Evolutionary conservation across 1,140 invertebrate species (phyloP).

Genomic region (Geopemphigus sp.): DNA sequence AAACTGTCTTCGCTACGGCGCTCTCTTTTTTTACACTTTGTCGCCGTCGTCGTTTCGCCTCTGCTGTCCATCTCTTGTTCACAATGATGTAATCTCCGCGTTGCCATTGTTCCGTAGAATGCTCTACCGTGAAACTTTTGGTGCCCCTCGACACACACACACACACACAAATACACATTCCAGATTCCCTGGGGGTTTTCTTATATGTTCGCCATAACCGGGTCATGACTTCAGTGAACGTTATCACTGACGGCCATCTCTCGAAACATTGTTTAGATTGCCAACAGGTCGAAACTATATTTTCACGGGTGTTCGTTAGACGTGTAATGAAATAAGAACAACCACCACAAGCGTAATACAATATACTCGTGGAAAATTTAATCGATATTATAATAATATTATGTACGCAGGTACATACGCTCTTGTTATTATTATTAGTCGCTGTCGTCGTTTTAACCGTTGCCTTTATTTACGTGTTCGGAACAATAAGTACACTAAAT

Average conservation of each 20-base stretch:
- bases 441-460: too few relatives aligned
- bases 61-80: neutral
- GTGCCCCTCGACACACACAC: neutral
- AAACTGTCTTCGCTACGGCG: neutral
- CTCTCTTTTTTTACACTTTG: slow-evolving; percentile 2
- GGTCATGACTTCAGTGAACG: neutral
- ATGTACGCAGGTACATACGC: too few relatives aligned
- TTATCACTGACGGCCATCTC: slow-evolving; percentile 31
- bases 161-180: neutral
- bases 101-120: neutral
- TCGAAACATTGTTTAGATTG: neutral
- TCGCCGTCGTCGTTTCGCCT: neutral
- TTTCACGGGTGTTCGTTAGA: neutral
- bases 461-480: too few relatives aligned
- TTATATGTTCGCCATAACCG: neutral
- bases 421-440: too few relatives aligned
- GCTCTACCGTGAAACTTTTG: neutral
- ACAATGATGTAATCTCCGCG: neutral
- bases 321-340: too few relatives aligned
- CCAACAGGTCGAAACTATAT: neutral
- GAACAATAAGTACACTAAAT: too few relatives aligned
- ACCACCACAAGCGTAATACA: too few relatives aligned
- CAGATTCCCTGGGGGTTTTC: neutral
- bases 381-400: neutral
- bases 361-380: neutral